Percentiles rank a stretch among this genome's conserved stretches.
Conservation (phyloP, 2,888 invertebrate genomes). For the Chloroclysta siterata region DNA sequence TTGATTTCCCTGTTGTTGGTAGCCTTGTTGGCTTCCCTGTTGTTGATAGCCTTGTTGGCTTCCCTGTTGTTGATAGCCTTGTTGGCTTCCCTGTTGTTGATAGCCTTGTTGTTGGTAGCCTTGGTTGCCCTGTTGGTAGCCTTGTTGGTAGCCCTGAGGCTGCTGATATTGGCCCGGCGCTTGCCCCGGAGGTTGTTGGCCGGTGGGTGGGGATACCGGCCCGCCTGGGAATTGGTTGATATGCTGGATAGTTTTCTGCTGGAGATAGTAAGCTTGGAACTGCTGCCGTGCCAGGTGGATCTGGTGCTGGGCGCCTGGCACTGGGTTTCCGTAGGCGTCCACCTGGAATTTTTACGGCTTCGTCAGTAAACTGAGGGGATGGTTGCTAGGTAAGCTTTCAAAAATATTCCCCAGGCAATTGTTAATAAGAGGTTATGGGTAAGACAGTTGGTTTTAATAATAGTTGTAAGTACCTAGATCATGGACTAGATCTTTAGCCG, state of each 20-base stretch:
- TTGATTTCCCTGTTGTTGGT: constrained; percentile 40
- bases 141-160: constrained; percentile 23
- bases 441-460: too few species aligned
- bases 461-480: too few species aligned
- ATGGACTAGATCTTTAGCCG: too few species aligned
- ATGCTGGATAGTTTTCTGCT: constrained; percentile 52
- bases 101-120: constrained; percentile 52
- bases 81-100: constrained; percentile 36
- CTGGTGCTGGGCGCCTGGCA: constrained; percentile 74
- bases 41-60: constrained; percentile 38
- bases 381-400: too few species aligned
- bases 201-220: constrained; percentile 45
- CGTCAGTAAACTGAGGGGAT: not conserved
- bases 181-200: constrained; percentile 49
- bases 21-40: constrained; percentile 40
- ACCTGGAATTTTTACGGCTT: constrained; percentile 51
- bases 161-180: constrained; percentile 21
- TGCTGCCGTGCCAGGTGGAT: constrained; percentile 68
- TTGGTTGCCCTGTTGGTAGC: constrained; percentile 29
- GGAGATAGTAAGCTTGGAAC: constrained; percentile 56
- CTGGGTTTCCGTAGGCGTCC: constrained; percentile 70
- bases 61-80: constrained; percentile 46
- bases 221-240: constrained; percentile 47
- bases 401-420: too few species aligned
- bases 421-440: too few species aligned